A percentile compares a stretch with the other conserved stretches of the same genome.
These are phyloP conservation scores for Salvator merianae DNA, from an alignment of 2,113 vertebrate genomes.

Conservation along the genomic window DNA sequence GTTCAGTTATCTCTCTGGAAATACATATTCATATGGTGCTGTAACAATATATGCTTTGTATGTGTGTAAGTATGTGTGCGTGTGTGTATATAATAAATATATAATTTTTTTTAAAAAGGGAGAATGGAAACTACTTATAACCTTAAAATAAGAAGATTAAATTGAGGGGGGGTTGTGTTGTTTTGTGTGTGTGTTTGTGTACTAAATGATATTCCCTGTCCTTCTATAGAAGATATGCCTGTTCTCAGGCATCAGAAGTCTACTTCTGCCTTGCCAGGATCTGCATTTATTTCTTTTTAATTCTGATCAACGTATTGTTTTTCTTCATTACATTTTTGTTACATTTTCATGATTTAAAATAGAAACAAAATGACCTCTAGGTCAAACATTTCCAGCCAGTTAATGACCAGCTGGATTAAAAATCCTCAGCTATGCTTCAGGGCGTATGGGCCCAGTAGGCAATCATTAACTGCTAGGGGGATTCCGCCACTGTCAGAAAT, in stretches of 20 bases:
- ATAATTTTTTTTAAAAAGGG: too few relatives aligned
- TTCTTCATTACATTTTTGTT: slow-evolving; percentile 11
- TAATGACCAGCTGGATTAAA: slow-evolving; percentile 75
- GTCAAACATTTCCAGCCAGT: slow-evolving; percentile 70
- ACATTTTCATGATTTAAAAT: slow-evolving; percentile 65
- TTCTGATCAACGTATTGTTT: neutral
- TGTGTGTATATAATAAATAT: too few relatives aligned
- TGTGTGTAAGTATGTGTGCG: too few relatives aligned
- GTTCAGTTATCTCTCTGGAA: too few relatives aligned
- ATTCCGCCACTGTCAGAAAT: slow-evolving; percentile 70
- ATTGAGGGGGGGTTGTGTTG: neutral
- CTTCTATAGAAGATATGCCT: neutral
- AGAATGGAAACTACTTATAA: too few relatives aligned
- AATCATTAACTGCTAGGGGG: slow-evolving; percentile 69
- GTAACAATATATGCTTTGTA: too few relatives aligned
- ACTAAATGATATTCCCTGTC: neutral
- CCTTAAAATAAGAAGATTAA: too few relatives aligned
- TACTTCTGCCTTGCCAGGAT: neutral
- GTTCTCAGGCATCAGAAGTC: neutral
- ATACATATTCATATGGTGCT: too few relatives aligned
- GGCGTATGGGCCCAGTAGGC: slow-evolving; percentile 66
- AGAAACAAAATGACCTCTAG: slow-evolving; percentile 69
- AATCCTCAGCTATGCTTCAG: slow-evolving; percentile 67
- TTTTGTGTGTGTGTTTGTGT: too few relatives aligned
- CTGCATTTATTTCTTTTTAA: neutral